These are phyloP conservation scores for Ips typographus DNA, from an alignment of 1,140 invertebrate genomes.

Conservation along the genomic window DNA sequence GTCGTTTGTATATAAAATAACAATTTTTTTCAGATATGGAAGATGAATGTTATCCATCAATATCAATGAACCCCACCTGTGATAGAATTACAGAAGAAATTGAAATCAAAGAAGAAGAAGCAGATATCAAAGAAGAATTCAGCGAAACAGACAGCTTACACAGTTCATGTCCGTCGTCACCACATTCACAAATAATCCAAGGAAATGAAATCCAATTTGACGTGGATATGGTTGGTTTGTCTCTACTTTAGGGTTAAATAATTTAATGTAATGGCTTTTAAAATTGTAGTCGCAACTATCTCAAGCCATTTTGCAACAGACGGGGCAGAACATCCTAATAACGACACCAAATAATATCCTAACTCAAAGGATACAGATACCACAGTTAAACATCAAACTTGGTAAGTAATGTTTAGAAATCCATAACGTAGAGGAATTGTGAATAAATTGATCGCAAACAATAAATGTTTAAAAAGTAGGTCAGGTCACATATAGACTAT, in stretches of 20 bases:
- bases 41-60: constrained; percentile 76
- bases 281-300: constrained; percentile 21
- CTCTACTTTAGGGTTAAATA: constrained; percentile 5
- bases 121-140: constrained; percentile 36
- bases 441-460: no score
- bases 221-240: constrained; percentile 40
- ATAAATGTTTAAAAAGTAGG: neutral
- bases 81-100: constrained; percentile 47
- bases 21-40: constrained; percentile 70
- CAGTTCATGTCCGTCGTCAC: constrained; percentile 67
- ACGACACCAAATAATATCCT: constrained; percentile 57
- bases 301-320: constrained; percentile 57
- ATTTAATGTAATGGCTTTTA: neutral
- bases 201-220: constrained; percentile 42
- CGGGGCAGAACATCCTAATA: constrained; percentile 55
- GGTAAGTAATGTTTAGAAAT: constrained; percentile 20
- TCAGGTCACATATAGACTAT: neutral
- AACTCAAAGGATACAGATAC: constrained; percentile 56
- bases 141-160: constrained; percentile 63
- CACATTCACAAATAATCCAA: constrained; percentile 49
- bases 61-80: constrained; percentile 64
- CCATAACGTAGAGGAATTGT: no score
- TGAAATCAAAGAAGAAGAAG: constrained; percentile 65
- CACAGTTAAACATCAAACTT: constrained; percentile 58
- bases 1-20: no score